Evolutionary conservation across 1,140 invertebrate genomes (phyloP).

Genomic region (Hylaeus volcanicus): DNA sequence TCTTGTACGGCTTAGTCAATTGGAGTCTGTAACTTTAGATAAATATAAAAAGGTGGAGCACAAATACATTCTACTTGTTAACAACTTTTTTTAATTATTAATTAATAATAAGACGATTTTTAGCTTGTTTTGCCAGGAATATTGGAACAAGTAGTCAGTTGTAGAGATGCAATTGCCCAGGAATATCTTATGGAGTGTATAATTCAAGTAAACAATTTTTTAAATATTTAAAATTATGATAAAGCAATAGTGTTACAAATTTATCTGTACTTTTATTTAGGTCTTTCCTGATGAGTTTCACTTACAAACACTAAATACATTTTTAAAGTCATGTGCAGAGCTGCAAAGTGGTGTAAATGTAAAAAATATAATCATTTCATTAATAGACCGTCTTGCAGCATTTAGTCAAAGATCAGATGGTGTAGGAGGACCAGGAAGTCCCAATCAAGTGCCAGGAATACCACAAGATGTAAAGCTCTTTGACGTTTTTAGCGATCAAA

Average conservation of each 20-base stretch:
- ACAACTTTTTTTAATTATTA: neutral
- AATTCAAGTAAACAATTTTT: slow-evolving; percentile 89
- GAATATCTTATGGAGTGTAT: slow-evolving; percentile 99
- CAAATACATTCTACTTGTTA: slow-evolving; percentile 28
- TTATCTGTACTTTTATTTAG: slow-evolving; percentile 76
- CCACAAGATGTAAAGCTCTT: slow-evolving; percentile 96
- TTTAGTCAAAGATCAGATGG: slow-evolving; percentile 89
- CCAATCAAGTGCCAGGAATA: slow-evolving; percentile 84
- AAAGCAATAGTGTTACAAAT: slow-evolving; percentile 12
- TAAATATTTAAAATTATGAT: slow-evolving; percentile 37
- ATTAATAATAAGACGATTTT: slow-evolving; percentile 53
- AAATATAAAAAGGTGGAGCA: slow-evolving; percentile 90
- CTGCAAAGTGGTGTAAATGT: slow-evolving; percentile 97
- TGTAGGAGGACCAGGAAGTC: slow-evolving; percentile 79
- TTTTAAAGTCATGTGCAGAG: slow-evolving; percentile 98
- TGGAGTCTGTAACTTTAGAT: slow-evolving; percentile 97
- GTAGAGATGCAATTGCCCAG: slow-evolving; percentile 98
- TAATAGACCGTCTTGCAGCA: slow-evolving; percentile 95
- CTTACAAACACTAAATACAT: slow-evolving; percentile 95
- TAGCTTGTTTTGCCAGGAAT: slow-evolving; percentile 93
- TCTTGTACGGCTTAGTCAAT: slow-evolving; percentile 96
- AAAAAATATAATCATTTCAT: slow-evolving; percentile 98
- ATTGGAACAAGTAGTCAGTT: slow-evolving; percentile 98
- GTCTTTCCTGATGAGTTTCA: slow-evolving; percentile 99
- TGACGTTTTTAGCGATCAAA: slow-evolving; percentile 99